Evolutionary conservation across 1,140 invertebrate genomes (phyloP), one percentile per base, ranked within the genome.

Genomic region (Archivesica marissinica): DNA sequence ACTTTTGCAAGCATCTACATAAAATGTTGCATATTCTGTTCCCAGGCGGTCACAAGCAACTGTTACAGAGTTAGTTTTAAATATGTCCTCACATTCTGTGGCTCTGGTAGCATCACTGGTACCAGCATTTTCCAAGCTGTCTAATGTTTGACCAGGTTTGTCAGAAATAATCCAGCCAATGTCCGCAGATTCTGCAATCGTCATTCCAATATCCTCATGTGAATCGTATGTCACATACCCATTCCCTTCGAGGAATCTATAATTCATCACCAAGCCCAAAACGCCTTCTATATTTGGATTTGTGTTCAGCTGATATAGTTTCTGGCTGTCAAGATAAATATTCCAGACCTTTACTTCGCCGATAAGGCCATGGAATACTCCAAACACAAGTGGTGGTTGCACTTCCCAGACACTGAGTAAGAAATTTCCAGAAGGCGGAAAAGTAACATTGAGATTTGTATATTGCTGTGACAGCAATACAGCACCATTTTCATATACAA

Each of bases 291-390:
- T 64, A 30, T 44, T 68, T 38, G 68, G 66, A 39, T 61, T 56
- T 23, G 35, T 74, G n/a, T 77, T 64, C 30, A 72, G 66, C 28
- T 68, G 74, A 20, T 81, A 74, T 1, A 82, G 41, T 35, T 82
- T 52, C 15, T 81, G 33, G 20, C 50, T 64, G 23, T 76, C 44
- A 23, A 88, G 54, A 38, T 33, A 61, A 15, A 77, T 64, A 74
- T 88, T 86, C 87, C 87, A 88, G 25, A 88, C 39, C 38, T 85
- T 56, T 6, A 88, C 33, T 64, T 86, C 77, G 30, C 84, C 87
- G 25, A 88, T 68, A 3, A 75, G 33, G 0, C 87, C 87, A 54
- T 59, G 23, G 39, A 78, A 88, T 64, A 23, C 41, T 20, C 64
- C 61, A 47, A 77, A 77, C 9, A 68, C 38, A 13, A 85, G n/a